Evolutionary conservation across 2,888 invertebrate species (phyloP), one percentile per base, ranked within the genome.

Genomic region (Drosophila rubida): DNA sequence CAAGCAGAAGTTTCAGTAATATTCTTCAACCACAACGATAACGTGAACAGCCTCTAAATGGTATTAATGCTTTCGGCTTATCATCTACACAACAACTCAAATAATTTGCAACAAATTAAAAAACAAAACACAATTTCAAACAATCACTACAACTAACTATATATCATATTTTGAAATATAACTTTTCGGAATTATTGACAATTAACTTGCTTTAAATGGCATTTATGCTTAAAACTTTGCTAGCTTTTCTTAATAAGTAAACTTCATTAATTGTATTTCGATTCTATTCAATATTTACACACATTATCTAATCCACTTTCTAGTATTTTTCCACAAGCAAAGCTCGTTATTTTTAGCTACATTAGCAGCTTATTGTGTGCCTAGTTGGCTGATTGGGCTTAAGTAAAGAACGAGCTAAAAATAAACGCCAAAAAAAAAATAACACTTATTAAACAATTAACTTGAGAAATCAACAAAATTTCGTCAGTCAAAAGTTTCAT

Each of bases 381-480:
- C 35, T 13, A 1, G 13, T 7, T 35, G 4, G 35, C 13, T 35
- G 30, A 32, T 32, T 32, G 30, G 30, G 30, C 35, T 37, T 14
- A 14, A 32, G 32, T 32, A 32, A 32, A 32, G 35, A 37, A 37
- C 13, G 7, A 6, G 35, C 14, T 37, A 37, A 7, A 7, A 37
- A 37, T 13, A 37, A 14, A 37, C 32, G 32, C 4, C 11, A 32
- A 32, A 32, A 27, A 25, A 27, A 27, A 27, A 32, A 11, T 32
- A 32, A 32, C 35, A 37, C 35, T 37, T 37, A 42, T 19, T 42
- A 19, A 44, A 25, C 51, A 41, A 53, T 53, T 30, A 27, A 30
- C n/a, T 53, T 53, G 13, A 41, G 41, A 30, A 53, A 53, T 53
- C 41, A 27, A 19, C n/a, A 8, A 16, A 25, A 25, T n/a, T 51